Evolutionary conservation across 1,140 invertebrate genomes (phyloP).

Genomic region (Hylaeus volcanicus): DNA sequence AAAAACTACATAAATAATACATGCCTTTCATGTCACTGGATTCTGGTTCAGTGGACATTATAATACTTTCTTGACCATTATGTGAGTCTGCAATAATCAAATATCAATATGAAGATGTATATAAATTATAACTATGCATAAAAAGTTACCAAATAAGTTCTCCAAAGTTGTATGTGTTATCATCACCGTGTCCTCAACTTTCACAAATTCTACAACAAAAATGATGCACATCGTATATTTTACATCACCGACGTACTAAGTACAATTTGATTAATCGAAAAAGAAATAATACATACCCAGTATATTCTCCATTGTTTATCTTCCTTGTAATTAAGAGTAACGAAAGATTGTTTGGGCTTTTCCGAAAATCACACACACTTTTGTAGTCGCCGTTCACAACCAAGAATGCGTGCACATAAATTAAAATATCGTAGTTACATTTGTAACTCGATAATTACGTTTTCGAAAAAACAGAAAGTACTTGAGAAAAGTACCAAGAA

Average conservation of each 20-base stretch:
- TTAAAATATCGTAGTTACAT: background rate
- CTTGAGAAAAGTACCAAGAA: background rate
- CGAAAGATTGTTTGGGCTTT: background rate
- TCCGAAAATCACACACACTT: slow-evolving; percentile 5
- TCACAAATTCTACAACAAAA: slow-evolving; percentile 65
- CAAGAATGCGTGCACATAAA: background rate
- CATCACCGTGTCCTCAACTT: slow-evolving; percentile 56
- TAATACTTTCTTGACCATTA: slow-evolving; percentile 17
- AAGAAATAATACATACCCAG: slow-evolving; percentile 34
- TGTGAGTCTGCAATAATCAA: slow-evolving; percentile 41
- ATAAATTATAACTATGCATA: background rate
- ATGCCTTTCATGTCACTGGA: slow-evolving; percentile 37
- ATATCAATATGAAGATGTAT: background rate
- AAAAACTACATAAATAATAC: background rate
- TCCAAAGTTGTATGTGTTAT: slow-evolving; percentile 35
- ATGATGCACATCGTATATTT: slow-evolving; percentile 14
- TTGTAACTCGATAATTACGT: background rate
- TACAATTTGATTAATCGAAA: slow-evolving; percentile 3
- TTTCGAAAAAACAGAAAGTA: background rate
- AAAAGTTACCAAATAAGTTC: slow-evolving; percentile 60
- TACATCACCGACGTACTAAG: background rate
- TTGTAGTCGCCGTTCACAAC: background rate
- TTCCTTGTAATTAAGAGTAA: background rate
- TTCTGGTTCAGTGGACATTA: slow-evolving; percentile 29
- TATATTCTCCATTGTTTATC: slow-evolving; percentile 37